A percentile compares a stretch with the other conserved stretches of the same genome.
phyloP scores from a whole-genome alignment of 2,888 invertebrate genomes.

The Melikaiella ostensackeni region DNA sequence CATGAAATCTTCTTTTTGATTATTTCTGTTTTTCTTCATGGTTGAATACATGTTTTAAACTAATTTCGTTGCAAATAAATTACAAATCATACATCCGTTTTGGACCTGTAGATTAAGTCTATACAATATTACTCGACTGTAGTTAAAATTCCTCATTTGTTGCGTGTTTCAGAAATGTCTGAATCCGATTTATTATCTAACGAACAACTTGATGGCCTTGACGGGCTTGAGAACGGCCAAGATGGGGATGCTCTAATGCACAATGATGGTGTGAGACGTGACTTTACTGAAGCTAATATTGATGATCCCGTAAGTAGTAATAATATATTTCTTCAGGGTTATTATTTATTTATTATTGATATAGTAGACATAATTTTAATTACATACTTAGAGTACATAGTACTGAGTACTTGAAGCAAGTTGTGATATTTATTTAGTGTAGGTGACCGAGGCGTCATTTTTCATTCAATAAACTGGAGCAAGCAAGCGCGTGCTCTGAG shows the following conservation, averaged over 20 bases:
- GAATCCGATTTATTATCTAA: constrained; percentile 74
- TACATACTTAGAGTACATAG: no score
- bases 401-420: no score
- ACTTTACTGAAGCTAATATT: constrained; percentile 72
- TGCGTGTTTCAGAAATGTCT: constrained; percentile 69
- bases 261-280: constrained; percentile 72
- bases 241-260: constrained; percentile 76
- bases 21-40: not conserved
- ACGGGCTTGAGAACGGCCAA: constrained; percentile 77
- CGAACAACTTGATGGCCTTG: constrained; percentile 76
- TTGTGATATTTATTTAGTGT: no score
- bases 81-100: not conserved
- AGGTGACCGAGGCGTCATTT: no score
- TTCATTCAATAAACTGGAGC: no score
- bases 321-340: not conserved
- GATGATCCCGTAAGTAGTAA: constrained; percentile 74
- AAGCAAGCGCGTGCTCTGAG: no score
- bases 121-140: no score
- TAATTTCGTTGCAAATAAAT: not conserved
- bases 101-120: not conserved
- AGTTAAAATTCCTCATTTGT: not conserved
- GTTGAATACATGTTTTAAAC: not conserved
- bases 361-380: no score
- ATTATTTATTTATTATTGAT: no score
- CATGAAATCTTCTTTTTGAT: not conserved